Evolutionary conservation across 2,888 invertebrate species (phyloP).

Genomic region (Pristionchus arcanus): DNA sequence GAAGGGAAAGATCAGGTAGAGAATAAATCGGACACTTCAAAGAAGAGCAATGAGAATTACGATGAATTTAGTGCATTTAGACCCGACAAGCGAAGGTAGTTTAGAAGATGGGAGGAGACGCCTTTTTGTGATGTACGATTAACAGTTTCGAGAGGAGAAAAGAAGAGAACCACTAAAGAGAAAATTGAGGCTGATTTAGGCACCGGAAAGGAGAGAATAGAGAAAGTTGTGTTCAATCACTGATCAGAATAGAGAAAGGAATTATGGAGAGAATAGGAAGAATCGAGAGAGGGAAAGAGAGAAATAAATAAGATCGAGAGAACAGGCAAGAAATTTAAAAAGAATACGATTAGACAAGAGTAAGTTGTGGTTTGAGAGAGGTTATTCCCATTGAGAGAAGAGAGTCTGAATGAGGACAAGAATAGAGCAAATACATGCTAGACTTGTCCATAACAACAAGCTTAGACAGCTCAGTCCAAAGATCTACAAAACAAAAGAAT

Average conservation of each 20-base stretch:
- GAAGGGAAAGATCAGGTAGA: not conserved
- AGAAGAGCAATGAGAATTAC: not conserved
- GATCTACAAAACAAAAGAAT: not conserved
- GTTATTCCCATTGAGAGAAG: not conserved
- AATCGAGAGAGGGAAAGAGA: conserved; percentile 4
- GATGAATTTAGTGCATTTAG: conserved; percentile 19
- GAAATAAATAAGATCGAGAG: conserved; percentile 18
- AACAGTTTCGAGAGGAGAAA: conserved; percentile 16
- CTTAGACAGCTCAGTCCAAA: not conserved
- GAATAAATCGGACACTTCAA: conserved; percentile 12
- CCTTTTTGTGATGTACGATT: not conserved
- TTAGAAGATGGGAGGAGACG: not conserved
- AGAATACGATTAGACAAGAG: conserved; percentile 31
- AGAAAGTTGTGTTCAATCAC: conserved; percentile 26
- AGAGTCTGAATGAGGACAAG: not conserved
- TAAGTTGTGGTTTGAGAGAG: conserved; percentile 15
- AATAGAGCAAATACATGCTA: not conserved
- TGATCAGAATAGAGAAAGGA: conserved; percentile 15
- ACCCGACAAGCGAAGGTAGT: not conserved
- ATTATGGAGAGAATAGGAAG: conserved; percentile 31
- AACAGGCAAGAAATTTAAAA: not conserved
- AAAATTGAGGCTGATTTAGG: conserved; percentile 37
- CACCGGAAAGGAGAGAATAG: not conserved
- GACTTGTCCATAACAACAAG: not conserved
- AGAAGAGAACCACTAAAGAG: not conserved